Percentiles rank a stretch among this genome's conserved stretches.
Conservation (phyloP, 2,113 vertebrate species). For the Prunella fulvescens region DNA sequence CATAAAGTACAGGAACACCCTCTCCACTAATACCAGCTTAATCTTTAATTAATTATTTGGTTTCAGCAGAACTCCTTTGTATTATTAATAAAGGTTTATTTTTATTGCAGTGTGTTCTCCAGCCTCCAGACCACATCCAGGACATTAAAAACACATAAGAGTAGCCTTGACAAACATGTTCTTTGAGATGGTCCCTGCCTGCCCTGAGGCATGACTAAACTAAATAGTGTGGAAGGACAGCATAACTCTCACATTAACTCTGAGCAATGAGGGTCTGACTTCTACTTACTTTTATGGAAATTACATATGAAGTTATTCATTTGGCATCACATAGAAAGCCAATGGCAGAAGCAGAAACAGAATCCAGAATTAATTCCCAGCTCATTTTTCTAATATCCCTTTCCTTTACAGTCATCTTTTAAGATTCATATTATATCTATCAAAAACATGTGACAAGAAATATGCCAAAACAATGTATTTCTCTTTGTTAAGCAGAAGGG, state of each 20-base stretch:
- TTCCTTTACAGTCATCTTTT: background rate
- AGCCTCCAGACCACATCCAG: background rate
- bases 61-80: background rate
- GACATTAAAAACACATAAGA: background rate
- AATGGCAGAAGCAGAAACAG: background rate
- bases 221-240: background rate
- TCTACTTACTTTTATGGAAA: background rate
- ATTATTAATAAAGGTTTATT: conserved; percentile 2
- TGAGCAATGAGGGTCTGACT: background rate
- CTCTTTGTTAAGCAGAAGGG: background rate
- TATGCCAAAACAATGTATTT: background rate
- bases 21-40: background rate
- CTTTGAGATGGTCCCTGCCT: background rate
- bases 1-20: background rate
- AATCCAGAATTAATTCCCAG: background rate
- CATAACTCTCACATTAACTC: background rate
- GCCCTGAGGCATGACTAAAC: background rate
- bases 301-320: background rate
- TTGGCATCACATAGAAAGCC: background rate
- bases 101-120: background rate
- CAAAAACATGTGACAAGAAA: background rate
- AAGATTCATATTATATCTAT: background rate
- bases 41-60: background rate
- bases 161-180: background rate
- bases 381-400: background rate